Percentiles rank a stretch among this genome's conserved stretches.
These are phyloP conservation scores for Lipophrys pholis DNA, from an alignment of 2,113 vertebrate genomes.

Conservation along the genomic window DNA sequence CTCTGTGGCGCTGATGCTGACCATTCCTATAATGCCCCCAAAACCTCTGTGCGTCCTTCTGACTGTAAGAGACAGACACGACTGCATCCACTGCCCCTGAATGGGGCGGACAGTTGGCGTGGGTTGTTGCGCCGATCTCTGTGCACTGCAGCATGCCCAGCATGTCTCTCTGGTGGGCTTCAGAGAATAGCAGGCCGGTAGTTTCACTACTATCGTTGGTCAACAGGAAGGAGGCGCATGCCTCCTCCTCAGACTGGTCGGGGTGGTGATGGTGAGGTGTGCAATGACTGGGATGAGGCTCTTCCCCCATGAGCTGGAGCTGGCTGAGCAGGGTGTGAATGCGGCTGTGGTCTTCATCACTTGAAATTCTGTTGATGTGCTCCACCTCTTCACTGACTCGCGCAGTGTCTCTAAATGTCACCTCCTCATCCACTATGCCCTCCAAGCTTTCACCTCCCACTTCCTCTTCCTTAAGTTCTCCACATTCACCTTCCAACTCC, in stretches of 20 bases:
- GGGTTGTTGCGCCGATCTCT: slow-evolving; percentile 22
- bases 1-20: slow-evolving; percentile 12
- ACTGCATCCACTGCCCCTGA: slow-evolving; percentile 74
- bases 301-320: slow-evolving; percentile 79
- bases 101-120: slow-evolving; percentile 12
- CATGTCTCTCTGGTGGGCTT: slow-evolving; percentile 84
- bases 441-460: neutral
- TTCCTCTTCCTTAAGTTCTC: neutral
- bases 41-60: slow-evolving; percentile 68
- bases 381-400: slow-evolving; percentile 5
- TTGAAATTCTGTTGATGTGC: neutral
- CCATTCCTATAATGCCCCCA: slow-evolving; percentile 61
- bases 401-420: slow-evolving; percentile 19
- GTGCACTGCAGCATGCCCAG: slow-evolving; percentile 85
- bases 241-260: slow-evolving; percentile 67
- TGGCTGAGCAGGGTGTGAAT: slow-evolving; percentile 84
- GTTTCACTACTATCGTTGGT: slow-evolving; percentile 55
- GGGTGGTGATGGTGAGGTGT: slow-evolving; percentile 22
- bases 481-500: slow-evolving; percentile 7
- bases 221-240: neutral
- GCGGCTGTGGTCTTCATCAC: slow-evolving; percentile 79
- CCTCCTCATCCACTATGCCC: neutral
- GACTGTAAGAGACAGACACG: slow-evolving; percentile 73
- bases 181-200: slow-evolving; percentile 87
- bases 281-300: neutral